These are phyloP conservation scores for Cottus gobio DNA, from an alignment of 2,113 vertebrate genomes.

Conservation along the genomic window DNA sequence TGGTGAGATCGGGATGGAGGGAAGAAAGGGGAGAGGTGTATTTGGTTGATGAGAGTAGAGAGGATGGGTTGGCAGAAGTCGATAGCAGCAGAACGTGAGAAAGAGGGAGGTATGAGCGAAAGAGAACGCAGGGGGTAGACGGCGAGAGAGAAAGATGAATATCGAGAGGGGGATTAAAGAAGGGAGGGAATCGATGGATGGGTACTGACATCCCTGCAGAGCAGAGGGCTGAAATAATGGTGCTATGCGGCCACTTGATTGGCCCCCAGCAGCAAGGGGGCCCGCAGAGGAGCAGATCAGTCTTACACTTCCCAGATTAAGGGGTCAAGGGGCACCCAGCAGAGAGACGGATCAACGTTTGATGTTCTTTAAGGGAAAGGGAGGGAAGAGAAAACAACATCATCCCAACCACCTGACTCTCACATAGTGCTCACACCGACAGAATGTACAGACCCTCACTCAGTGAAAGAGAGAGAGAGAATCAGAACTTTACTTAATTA, in stretches of 20 bases:
- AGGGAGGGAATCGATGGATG: constrained; percentile 57
- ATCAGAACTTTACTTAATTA: not conserved
- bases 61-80: constrained; percentile 18
- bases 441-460: not conserved
- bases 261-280: constrained; percentile 55
- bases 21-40: constrained; percentile 19
- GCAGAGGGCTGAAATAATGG: constrained; percentile 66
- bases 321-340: constrained; percentile 58
- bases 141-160: constrained; percentile 47
- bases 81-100: constrained; percentile 32
- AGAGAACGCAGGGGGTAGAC: constrained; percentile 31
- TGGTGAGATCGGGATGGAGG: constrained; percentile 31
- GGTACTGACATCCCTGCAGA: constrained; percentile 51
- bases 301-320: constrained; percentile 48
- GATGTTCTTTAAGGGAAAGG: constrained; percentile 49
- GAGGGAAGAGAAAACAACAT: constrained; percentile 34
- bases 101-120: not conserved
- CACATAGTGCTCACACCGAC: constrained; percentile 5
- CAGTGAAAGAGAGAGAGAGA: not conserved
- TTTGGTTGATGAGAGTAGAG: constrained; percentile 31
- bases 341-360: constrained; percentile 50
- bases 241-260: constrained; percentile 65
- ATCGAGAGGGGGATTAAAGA: constrained; percentile 53
- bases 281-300: constrained; percentile 48
- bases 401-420: not conserved